phyloP scores from a whole-genome alignment of 2,113 vertebrate species.

The Phalacrocorax carbo region DNA sequence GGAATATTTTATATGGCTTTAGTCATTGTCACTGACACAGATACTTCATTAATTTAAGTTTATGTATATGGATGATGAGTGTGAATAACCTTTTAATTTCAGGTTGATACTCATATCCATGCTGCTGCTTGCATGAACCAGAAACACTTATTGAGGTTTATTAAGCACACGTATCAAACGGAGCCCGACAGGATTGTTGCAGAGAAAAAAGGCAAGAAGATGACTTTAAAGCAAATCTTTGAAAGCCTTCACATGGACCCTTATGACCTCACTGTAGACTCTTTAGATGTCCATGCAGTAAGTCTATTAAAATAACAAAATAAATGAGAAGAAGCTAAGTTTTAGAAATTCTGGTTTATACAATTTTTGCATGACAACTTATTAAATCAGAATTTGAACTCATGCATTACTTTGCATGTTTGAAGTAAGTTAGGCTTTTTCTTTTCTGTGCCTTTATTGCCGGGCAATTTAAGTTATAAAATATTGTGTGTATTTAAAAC shows the following conservation, averaged over 20 bases:
- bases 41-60: not conserved
- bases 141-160: slow-evolving; percentile 93
- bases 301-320: slow-evolving; percentile 46
- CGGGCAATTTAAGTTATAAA: not conserved
- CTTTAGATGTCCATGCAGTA: slow-evolving; percentile 96
- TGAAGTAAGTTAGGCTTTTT: not conserved
- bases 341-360: not conserved
- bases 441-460: not conserved
- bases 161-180: slow-evolving; percentile 87
- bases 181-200: slow-evolving; percentile 84
- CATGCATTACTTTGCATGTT: not conserved
- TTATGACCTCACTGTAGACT: slow-evolving; percentile 97
- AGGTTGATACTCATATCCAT: slow-evolving; percentile 98
- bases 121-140: slow-evolving; percentile 98
- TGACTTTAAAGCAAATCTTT: slow-evolving; percentile 90
- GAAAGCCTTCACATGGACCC: slow-evolving; percentile 91
- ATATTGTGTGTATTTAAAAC: not conserved
- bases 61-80: not conserved
- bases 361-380: not conserved
- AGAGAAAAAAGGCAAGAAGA: slow-evolving; percentile 82
- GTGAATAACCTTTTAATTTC: slow-evolving; percentile 29
- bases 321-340: not conserved
- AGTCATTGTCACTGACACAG: not conserved
- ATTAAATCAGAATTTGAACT: not conserved
- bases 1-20: not conserved